Base-by-base conservation (phyloP, 2,888 invertebrate genomes). In the Hypomecis atomaria region DNA sequence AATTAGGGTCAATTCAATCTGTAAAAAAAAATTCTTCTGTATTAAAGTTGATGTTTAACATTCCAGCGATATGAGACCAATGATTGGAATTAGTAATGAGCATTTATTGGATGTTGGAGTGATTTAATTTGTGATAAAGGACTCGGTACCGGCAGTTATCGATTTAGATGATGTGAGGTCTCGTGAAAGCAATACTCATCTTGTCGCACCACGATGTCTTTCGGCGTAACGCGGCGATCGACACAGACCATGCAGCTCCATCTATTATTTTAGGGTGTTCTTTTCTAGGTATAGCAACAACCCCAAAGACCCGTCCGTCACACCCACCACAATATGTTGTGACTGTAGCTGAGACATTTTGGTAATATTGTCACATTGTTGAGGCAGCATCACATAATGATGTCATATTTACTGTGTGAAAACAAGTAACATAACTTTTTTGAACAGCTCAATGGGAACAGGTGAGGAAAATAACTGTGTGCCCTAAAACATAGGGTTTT, bases 31-130 rank as follows among this genome's bases (percentile, higher is more conserved):
- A 77, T 85, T 79, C 85, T 83, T 88, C 84, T 88, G 83, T 90
- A 92, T 91, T 92, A 92, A 93, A 93, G 87, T 82, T 90, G 86
- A 88, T 88, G 84, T 93, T 93, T 93, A 90, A 93, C 84, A 92
- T 93, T 93, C 89, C 93, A 93, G 93, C 93, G 85, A 84, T 87
- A 85, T 87, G 85, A 89, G 83, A 89, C 84, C 84, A 86, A 87
- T 88, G 83, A 89, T 89, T 89, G 91, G 91, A 90, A 89, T 90
- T 88, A 85, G 84, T 89, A 86, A 88, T 87, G 85, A 88, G 77
- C 86, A 84, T 89, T 88, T 87, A 84, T 57, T 78, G 90, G 90
- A 90, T 86, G 84, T 89, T 81, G 91, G 89, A 87, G 86, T 89
- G 83, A 76, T 90, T 89, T 88, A 48, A 84, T 90, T 89, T 87